Base-by-base conservation (phyloP, 2,113 vertebrate genomes). In the Synodontis membranacea region DNA sequence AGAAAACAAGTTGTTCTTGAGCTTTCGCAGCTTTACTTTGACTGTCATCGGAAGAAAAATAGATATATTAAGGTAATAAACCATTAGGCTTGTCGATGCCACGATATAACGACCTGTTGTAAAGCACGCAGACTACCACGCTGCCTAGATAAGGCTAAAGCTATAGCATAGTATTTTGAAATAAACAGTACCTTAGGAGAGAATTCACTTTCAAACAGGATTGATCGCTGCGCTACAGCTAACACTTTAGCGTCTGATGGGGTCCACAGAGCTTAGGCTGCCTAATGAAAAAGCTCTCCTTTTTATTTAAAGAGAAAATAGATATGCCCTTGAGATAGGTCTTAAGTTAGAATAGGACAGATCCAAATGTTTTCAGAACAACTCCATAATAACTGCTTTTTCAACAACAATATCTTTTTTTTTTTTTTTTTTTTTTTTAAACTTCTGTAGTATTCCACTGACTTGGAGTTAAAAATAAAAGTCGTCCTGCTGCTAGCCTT, bases 1-100 rank as follows among this genome's bases (percentile, higher is more conserved):
- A 92, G 93, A 93, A 92, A 82, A 44, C 17, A 48, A 31, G 46
- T 34, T 31, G 46, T 48, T 78, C 46, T 50, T 78, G 75, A 75
- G 72, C 46, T 42, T 75, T 75, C 25, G n/a, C 7, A 8, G 14
- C 28, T 78, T 52, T 78, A 78, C n/a, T 78, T 78, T 78, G 31
- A 50, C 46, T 50, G 34, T 42, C 50, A 23, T 80, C 31, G 12
- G 50, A 54, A 23, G 50, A 54, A 54, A 54, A 54, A 37, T 79
- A n/a, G 17, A 25, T 80, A 5, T 76, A 50, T 34, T 10, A 78
- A 56, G n/a, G 17, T 52, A 52, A 78, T 37, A 37, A 80, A 56
- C 31, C 34, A 75, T 48, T 75, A 75, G 39, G 75, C 15, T 52
- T 78, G 15, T 17, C 31, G 76, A 79, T 54, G 48, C 34, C 46